Conservation (phyloP, 2,113 vertebrate species). For the Enhydra lutris region DNA sequence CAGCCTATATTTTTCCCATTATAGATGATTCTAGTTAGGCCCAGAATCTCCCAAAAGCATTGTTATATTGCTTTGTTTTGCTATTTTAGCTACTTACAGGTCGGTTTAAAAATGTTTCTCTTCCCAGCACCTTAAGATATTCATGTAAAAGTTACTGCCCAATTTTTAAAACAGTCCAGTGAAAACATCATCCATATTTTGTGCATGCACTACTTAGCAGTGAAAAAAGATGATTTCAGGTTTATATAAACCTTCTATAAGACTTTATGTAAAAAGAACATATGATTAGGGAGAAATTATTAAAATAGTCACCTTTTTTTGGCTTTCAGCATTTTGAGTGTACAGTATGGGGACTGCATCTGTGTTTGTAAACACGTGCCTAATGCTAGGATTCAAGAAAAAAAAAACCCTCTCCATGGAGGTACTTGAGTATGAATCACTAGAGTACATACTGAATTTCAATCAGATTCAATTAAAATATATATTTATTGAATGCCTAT, state of each 20-base stretch:
- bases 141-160: neutral
- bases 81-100: slow-evolving; percentile 16
- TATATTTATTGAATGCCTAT: neutral
- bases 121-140: neutral
- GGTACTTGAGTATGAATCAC: neutral
- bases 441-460: neutral
- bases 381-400: neutral
- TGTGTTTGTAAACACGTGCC: neutral
- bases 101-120: neutral
- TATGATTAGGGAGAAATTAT: neutral
- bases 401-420: neutral
- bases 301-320: neutral
- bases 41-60: neutral
- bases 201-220: neutral
- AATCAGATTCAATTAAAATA: neutral
- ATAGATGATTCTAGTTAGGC: neutral
- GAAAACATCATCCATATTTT: slow-evolving; percentile 10
- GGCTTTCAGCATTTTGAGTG: slow-evolving; percentile 22
- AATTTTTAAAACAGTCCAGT: slow-evolving; percentile 39
- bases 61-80: neutral
- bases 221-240: neutral
- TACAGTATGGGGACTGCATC: neutral
- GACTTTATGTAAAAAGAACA: neutral
- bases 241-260: slow-evolving; percentile 41
- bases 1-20: neutral